phyloP scores from a whole-genome alignment of 2,113 vertebrate species.

The Condylura cristata region DNA sequence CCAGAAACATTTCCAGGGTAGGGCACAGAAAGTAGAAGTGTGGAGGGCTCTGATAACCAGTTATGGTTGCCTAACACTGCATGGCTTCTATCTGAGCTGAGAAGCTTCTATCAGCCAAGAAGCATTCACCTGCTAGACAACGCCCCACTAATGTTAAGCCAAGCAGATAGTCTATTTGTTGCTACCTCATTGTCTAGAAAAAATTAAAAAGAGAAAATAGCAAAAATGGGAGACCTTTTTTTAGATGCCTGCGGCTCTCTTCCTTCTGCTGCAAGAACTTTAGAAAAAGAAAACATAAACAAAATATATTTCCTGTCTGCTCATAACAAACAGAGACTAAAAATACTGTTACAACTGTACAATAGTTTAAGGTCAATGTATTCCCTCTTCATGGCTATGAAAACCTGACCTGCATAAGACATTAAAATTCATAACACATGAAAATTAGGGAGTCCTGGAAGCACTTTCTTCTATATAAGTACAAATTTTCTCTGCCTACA shows the following conservation, averaged over 20 bases:
- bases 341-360: constrained; percentile 80
- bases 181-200: neutral
- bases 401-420: constrained; percentile 80
- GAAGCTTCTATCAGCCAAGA: neutral
- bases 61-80: neutral
- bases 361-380: constrained; percentile 85
- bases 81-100: neutral
- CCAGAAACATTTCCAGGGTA: neutral
- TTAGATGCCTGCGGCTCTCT: constrained; percentile 79
- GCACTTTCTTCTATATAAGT: constrained; percentile 84
- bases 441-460: constrained; percentile 87
- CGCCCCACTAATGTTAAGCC: neutral
- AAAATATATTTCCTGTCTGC: constrained; percentile 75
- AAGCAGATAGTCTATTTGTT: constrained; percentile 15
- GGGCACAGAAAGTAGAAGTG: neutral
- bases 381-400: constrained; percentile 80
- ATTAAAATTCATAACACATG: constrained; percentile 89
- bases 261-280: constrained; percentile 70
- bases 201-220: constrained; percentile 42
- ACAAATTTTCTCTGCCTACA: constrained; percentile 85
- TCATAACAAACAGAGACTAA: constrained; percentile 83
- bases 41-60: neutral
- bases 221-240: constrained; percentile 64
- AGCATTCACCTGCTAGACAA: neutral
- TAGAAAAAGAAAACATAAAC: constrained; percentile 81